Base-by-base conservation (phyloP, 2,888 invertebrate species). In the Tetranychus truncatus region DNA sequence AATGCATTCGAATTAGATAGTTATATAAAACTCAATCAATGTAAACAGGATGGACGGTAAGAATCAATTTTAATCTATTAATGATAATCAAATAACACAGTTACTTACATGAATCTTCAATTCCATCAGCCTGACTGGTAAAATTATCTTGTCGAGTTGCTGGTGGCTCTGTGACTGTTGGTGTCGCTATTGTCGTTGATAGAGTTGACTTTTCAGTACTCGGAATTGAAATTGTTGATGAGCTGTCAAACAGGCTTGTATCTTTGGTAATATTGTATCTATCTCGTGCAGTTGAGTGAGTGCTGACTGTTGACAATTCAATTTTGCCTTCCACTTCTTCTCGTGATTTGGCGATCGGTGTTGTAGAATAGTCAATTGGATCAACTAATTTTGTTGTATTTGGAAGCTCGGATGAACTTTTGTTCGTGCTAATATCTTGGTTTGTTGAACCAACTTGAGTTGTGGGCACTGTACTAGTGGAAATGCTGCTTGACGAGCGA, bases 31-130 rank as follows among this genome's bases (percentile, higher is more conserved):
- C 71, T 24, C 15, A n/a, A 74, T 34, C 24, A 2, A 6, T 18
- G 20, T 18, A 66, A n/a, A 66, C 20, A 66, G 4, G 6, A 66
- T 66, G 18, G 20, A n/a, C 3, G 18, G 3, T 66, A 20, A 66
- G 2, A 66, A n/a, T 66, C 18, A 20, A 5, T 55, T 74, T 44
- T 7, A 24, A 75, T 55, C 55, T 55, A n/a, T 6, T 21, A 67
- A 6, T 44, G 1, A 66, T 67, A 5, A 34, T 5, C 34, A 34
- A 34, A 34, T 34, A 34, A 3, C 34, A 34, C 34, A 34, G 34
- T 34, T 34, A 69, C 69, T 69, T 24, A 69, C 69, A 69, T 72
- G 72, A 45, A 45, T 72, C 45, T 46, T 72, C 72, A 45, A 72
- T n/a, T 45, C 44, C 72, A 72, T 72, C 72, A n/a, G 24, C 6